These are phyloP conservation scores for Chloroceryle inda DNA, from an alignment of 2,797 vertebrate genomes.

Conservation along the genomic window DNA sequence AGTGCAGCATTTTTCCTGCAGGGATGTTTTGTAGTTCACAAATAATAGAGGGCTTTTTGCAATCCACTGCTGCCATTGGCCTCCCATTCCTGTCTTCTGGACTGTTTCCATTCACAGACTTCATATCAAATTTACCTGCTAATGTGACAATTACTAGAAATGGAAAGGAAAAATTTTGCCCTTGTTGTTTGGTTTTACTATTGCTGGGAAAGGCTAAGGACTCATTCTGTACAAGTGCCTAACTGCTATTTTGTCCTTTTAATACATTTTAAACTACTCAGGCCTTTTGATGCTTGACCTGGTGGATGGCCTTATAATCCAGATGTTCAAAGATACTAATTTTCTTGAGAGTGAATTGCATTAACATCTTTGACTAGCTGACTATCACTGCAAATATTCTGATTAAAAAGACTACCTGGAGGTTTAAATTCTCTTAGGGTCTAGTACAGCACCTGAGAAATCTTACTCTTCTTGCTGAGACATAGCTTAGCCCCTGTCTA, in stretches of 20 bases:
- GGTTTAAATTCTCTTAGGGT: neutral
- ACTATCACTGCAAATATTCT: neutral
- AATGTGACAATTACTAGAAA: neutral
- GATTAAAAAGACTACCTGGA: neutral
- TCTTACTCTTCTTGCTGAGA: neutral
- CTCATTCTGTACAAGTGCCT: neutral
- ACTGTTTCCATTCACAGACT: slow-evolving; percentile 4
- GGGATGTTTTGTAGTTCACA: slow-evolving; percentile 52
- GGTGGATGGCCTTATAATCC: neutral
- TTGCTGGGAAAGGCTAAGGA: neutral
- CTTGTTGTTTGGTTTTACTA: neutral
- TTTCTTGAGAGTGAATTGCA: neutral
- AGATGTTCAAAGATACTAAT: neutral
- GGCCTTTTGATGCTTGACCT: neutral
- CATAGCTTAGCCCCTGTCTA: neutral
- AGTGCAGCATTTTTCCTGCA: slow-evolving; percentile 8
- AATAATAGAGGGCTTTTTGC: neutral
- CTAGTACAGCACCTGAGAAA: neutral
- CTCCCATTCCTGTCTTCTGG: neutral
- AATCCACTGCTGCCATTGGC: neutral
- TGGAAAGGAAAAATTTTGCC: neutral
- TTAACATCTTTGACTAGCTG: neutral
- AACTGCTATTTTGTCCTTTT: neutral
- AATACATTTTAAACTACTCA: neutral
- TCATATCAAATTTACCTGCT: neutral